Evolutionary conservation across 2,797 vertebrate species (phyloP), one percentile per base, ranked within the genome.

Genomic region (Eulemur coronatus): DNA sequence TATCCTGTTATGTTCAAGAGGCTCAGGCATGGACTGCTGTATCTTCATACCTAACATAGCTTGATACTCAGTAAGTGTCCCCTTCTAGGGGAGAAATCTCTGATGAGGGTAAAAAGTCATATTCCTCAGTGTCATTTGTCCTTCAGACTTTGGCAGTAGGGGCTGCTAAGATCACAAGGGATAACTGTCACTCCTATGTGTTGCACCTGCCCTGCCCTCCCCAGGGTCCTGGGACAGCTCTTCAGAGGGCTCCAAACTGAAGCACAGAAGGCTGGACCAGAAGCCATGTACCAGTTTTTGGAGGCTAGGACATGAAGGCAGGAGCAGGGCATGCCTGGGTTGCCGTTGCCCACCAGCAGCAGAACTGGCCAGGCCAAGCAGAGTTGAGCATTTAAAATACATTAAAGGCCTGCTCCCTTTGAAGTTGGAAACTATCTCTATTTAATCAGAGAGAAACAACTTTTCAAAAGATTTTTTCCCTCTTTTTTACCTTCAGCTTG

Each of bases 361-460:
- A 73, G 4, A 52, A 79, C 81, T 94, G 95, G 85, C 93, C 92
- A 90, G 84, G 81, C 87, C 97, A 78, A 73, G 94, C 86, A 41
- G 95, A 69, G 63, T 26, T 63, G 93, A 98, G 96, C 98, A 98
- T 99, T 98, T 98, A 99, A 99, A 99, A 99, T 99, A 98, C 99
- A 99, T 98, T 98, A 99, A 99, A 99, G 98, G 93, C 98, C 96
- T 85, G 92, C 96, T 97, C 89, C 96, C 98, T 99, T 99, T 99
- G 98, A 99, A 99, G 99, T 99, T 98, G 97, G 98, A 98, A 98
- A 98, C 98, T 98, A 97, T 98, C 98, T 99, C 98, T 98, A 98
- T 99, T 99, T 99, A 99, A 99, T 99, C 98, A 99, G 98, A 98
- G 97, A 98, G 98, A 98, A 98, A 98, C 98, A 99, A 99, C 98